These are phyloP conservation scores for Synergus gifuensis DNA, from an alignment of 2,888 invertebrate species.

Conservation along the genomic window DNA sequence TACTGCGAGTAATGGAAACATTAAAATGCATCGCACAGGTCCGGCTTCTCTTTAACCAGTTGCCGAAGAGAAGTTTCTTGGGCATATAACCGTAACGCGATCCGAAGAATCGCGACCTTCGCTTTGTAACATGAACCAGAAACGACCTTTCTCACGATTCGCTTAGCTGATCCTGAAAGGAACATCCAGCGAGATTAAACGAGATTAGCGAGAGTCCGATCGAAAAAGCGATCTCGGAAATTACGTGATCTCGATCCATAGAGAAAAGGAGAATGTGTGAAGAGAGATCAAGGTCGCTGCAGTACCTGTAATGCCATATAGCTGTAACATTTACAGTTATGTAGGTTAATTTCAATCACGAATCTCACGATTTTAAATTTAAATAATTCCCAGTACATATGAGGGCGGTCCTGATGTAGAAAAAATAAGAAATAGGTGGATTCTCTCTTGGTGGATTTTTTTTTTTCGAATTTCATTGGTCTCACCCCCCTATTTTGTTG, in stretches of 20 bases:
- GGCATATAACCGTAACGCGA: constrained; percentile 18
- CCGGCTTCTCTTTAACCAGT: constrained; percentile 6
- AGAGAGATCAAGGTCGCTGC: constrained; percentile 38
- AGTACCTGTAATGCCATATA: not conserved
- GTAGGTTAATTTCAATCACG: not conserved
- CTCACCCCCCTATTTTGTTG: too few species aligned
- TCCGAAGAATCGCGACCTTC: constrained; percentile 42
- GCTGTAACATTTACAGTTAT: not conserved
- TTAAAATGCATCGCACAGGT: constrained; percentile 31
- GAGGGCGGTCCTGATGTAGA: too few species aligned
- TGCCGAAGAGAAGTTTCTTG: constrained; percentile 30
- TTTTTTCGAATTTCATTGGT: too few species aligned
- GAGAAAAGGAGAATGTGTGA: constrained; percentile 15
- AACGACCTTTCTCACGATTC: constrained; percentile 47
- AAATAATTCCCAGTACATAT: not conserved
- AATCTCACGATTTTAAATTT: not conserved
- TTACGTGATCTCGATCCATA: constrained; percentile 37
- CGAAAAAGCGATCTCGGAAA: constrained; percentile 19
- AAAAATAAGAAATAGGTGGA: too few species aligned
- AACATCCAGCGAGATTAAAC: constrained; percentile 28
- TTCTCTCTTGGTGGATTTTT: too few species aligned
- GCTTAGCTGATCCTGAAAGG: constrained; percentile 24
- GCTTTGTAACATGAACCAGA: constrained; percentile 30
- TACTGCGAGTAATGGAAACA: not conserved
- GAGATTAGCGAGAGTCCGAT: constrained; percentile 18